Base-by-base conservation (phyloP, 2,113 vertebrate species). In the Ptychochromis oligacanthus region DNA sequence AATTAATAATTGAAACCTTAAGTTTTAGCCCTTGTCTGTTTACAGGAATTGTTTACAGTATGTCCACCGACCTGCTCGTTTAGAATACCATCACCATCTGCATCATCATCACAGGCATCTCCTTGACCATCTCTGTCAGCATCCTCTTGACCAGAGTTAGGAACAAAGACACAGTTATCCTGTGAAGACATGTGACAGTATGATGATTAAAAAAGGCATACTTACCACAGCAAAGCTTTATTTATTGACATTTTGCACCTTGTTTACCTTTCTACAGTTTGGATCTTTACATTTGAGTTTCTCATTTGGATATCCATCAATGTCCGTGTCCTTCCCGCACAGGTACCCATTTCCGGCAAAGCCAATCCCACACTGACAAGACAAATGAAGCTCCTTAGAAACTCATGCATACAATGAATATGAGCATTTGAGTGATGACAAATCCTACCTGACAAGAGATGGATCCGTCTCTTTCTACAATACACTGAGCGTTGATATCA, bases 121-220 rank as follows among this genome's bases (percentile, higher is more conserved):
- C 98, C 98, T 1, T 95, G 86, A 22, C 97, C 96, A 36, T 99
- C 97, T 79, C 89, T 87, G 87, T 99, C 98, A 0, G 97, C 97
- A 64, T 99, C 98, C 90, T 99, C 98, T 95, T 99, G 98, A 65
- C 98, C 98, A 15, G 98, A 99, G 93, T 99, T 99, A 8, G 98
- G 98, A 85, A 99, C 96, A 40, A 94, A 97, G 17, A 96, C 80
- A 88, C 98, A 99, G 90, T 99, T 99, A 88, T 99, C 98, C 98
- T 99, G 85, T 55, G 72, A 62, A 61, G 31, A 82, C 26, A 59
- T 18, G 36, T 72, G 5, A 28, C 15, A 18, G 26, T 11, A 12
- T 62, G 40, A 61, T 36, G 5, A 49, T 64, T 24, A 34, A 22
- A 36, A 58, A 59, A 31, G 7, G 2, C 7, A 38, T 1, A 8